A percentile compares a stretch with the other conserved stretches of the same genome.
These are phyloP conservation scores for Papilio polyxenes DNA, from an alignment of 1,140 invertebrate species.

Conservation along the genomic window DNA sequence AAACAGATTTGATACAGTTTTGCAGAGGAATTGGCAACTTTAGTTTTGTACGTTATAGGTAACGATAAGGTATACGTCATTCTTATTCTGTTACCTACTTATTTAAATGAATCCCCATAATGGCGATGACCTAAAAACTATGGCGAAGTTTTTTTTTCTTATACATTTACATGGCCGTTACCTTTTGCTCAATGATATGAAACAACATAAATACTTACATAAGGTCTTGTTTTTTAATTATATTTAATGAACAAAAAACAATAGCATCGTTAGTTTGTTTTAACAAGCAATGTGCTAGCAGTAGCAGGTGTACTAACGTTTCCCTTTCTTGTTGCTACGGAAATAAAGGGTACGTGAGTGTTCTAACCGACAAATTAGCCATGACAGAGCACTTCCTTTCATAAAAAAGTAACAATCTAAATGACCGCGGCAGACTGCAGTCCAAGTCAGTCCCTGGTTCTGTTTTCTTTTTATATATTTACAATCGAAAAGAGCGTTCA, in stretches of 20 bases:
- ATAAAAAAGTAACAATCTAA: neutral
- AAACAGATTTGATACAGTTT: neutral
- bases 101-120: too few species aligned
- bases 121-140: too few species aligned
- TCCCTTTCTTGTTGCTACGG: neutral
- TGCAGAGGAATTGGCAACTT: too few species aligned
- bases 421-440: neutral
- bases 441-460: neutral
- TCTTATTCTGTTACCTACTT: too few species aligned
- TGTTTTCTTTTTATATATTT: conserved; percentile 15
- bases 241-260: neutral
- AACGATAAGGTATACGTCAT: too few species aligned
- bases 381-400: neutral
- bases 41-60: too few species aligned
- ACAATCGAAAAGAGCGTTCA: conserved; percentile 12
- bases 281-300: neutral
- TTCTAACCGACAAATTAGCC: neutral
- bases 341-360: neutral
- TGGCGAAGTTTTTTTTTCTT: too few species aligned
- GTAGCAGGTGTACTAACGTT: neutral
- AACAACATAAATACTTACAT: too few species aligned
- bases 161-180: too few species aligned
- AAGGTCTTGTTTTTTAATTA: too few species aligned
- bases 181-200: too few species aligned
- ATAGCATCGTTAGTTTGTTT: conserved; percentile 2